Base-by-base conservation (phyloP, 2,113 vertebrate genomes). In the Maccullochella peelii region DNA sequence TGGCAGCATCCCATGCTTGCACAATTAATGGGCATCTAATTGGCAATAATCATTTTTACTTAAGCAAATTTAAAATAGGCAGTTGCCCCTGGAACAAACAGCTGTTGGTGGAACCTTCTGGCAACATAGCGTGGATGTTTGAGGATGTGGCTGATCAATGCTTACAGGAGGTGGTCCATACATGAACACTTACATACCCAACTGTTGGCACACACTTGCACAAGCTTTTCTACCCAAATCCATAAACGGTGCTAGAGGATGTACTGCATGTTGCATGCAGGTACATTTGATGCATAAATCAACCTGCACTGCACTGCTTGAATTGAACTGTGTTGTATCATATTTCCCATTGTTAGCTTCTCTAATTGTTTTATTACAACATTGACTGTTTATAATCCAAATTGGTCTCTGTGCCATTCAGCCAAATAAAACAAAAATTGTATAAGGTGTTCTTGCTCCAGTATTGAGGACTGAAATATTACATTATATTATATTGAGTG, bases 21-120 rank as follows among this genome's bases (percentile, higher is more conserved):
- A 96, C 96, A 98, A 97, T 98, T 99, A 98, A 98, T 97, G 96
- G 97, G 95, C 97, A 97, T 97, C 97, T 99, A 99, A 98, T 98
- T 99, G 97, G 96, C 95, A 96, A 98, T 99, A 96, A 98, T 99
- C 94, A 96, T 97, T 98, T 96, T 98, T 97, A 98, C 96, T 97
- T 96, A 96, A 95, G 95, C 95, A 97, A 83, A 96, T 97, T 94
- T 95, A 96, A 97, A 96, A 95, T 91, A 93, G 96, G 95, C 96
- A 93, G 96, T 97, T 97, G 96, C 96, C 96, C 94, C 93, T 95
- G 95, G 95, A 97, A 97, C 92, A 98, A 97, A 96, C 98, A 98
- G 97, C 96, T 99, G 98, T 97, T 97, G 93, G 93, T 95, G 93
- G 89, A 97, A 96, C 96, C 96, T 97, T 95, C 96, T 95, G 95